Conservation (phyloP, 1,140 invertebrate species). For the Belonocnema kinseyi region DNA sequence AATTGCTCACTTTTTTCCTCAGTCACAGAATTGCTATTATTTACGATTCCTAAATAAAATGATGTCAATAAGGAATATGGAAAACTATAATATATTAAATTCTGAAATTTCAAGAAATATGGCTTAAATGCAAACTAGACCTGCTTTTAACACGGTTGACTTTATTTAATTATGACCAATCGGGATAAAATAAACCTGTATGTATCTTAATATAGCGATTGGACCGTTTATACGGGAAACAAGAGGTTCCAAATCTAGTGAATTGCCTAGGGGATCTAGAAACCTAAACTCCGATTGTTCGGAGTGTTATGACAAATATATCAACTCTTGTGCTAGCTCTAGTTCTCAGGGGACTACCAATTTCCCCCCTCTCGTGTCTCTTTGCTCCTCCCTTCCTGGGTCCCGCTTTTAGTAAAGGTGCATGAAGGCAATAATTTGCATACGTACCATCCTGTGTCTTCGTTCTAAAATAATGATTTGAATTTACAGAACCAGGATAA, state of each 20-base stretch:
- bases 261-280: slow-evolving; percentile 2
- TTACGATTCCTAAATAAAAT: too few species aligned
- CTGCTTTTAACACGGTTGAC: not conserved
- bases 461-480: too few species aligned
- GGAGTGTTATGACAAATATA: slow-evolving; percentile 14
- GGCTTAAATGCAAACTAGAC: too few species aligned
- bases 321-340: not conserved
- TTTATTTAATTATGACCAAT: not conserved
- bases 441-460: too few species aligned
- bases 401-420: too few species aligned
- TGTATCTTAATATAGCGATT: not conserved
- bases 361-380: not conserved
- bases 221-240: slow-evolving; percentile 1
- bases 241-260: not conserved
- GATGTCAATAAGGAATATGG: too few species aligned
- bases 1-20: too few species aligned
- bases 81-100: too few species aligned
- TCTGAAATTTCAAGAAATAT: too few species aligned
- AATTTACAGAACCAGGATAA: too few species aligned
- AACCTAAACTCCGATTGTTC: slow-evolving; percentile 25
- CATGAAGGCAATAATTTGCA: too few species aligned
- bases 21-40: too few species aligned
- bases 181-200: not conserved
- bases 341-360: not conserved
- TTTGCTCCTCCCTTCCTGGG: not conserved